Base-by-base conservation (phyloP, 2,113 vertebrate genomes). In the Sprattus sprattus region DNA sequence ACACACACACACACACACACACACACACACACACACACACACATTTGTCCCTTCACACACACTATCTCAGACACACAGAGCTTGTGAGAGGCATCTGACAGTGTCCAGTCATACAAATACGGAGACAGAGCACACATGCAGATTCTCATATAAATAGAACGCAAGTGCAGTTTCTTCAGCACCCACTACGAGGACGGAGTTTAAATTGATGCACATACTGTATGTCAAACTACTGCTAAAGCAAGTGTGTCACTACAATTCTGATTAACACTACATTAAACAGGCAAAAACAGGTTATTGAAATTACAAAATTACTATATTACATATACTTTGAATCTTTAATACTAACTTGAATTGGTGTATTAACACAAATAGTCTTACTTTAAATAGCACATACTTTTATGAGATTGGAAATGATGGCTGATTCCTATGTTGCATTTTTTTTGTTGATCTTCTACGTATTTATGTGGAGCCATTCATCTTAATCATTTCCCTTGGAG, bases 401-500 rank as follows among this genome's bases (percentile, higher is more conserved):
- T 8, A 22, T n/a, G 8, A 9, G 60, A 64, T n/a, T 64, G 9
- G 60, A 64, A 64, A 25, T 64, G 60, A 64, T 25, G n/a, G 60
- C 60, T n/a, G 60, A 64, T 20, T 64, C 22, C 60, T 25, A 22
- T n/a, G 60, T 64, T 25, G 60, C n/a, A 25, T 25, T 64, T 9
- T 25, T 20, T 25, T 39, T 64, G 4, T 39, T 64, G 4, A 64
- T 64, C 60, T 64, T 64, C 60, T 6, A 64, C 60, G n/a, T 22
- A 64, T 64, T 25, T 25, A 64, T 88, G 71, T 82, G 71, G 47
- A 49, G 50, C 67, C 82, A 87, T 86, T 88, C 81, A 86, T 90
- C 86, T 85, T 86, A 54, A 86, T 87, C 83, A 87, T 87, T 89
- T 89, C 57, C 86, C 85, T 80, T 25, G 22, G 64, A 88, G 45